phyloP scores from a whole-genome alignment of 2,113 vertebrate species.

The Chroicocephalus ridibundus region DNA sequence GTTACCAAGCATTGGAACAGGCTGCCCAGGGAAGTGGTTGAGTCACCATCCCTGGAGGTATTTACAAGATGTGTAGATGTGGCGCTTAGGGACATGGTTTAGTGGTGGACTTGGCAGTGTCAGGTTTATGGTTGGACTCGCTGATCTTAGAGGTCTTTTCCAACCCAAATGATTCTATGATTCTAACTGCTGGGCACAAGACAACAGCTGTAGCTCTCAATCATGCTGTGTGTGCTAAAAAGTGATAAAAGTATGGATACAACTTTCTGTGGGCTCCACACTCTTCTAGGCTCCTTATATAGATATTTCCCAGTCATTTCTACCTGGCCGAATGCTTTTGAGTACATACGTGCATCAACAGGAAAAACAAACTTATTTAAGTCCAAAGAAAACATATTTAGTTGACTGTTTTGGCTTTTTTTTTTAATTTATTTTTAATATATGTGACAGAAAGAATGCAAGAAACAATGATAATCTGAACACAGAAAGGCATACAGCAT shows the following conservation, averaged over 20 bases:
- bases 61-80: background rate
- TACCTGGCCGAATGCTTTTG: rapidly evolving
- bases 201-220: background rate
- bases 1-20: background rate
- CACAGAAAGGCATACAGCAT: background rate
- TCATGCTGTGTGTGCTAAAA: background rate
- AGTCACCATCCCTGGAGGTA: background rate
- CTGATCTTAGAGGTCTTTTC: background rate
- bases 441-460: background rate
- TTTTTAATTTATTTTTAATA: background rate
- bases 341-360: background rate
- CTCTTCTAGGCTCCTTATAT: background rate
- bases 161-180: background rate
- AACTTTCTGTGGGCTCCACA: background rate
- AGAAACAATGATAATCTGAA: background rate
- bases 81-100: background rate
- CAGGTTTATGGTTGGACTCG: background rate
- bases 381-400: background rate
- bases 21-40: background rate
- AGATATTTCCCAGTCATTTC: background rate
- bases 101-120: background rate
- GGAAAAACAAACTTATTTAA: background rate
- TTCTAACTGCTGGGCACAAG: background rate
- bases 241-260: background rate
- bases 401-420: background rate